These are phyloP conservation scores for Pilophorus perplexus DNA, from an alignment of 2,888 invertebrate genomes.

Conservation along the genomic window DNA sequence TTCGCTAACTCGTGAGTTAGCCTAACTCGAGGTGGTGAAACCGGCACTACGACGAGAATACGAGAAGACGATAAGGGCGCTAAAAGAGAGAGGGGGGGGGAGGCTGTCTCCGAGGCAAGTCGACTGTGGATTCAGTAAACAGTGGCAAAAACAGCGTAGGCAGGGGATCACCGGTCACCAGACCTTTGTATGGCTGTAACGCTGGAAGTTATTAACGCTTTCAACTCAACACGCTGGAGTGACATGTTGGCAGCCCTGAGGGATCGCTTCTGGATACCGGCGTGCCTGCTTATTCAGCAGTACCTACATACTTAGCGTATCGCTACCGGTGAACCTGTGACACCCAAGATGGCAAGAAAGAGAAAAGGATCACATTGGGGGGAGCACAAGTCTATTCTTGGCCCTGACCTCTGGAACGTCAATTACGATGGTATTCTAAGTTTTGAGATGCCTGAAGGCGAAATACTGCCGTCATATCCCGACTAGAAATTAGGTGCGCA, in stretches of 20 bases:
- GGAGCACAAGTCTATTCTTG: not conserved
- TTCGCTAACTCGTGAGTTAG: no score
- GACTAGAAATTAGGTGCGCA: no score
- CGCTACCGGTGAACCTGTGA: no score
- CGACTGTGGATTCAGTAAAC: no score
- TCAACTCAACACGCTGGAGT: not conserved
- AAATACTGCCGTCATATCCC: no score
- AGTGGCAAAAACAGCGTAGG: no score
- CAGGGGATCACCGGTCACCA: no score
- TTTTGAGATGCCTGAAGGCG: not conserved
- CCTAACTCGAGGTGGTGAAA: no score
- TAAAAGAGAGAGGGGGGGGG: no score
- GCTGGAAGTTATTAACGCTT: not conserved
- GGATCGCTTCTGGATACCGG: not conserved
- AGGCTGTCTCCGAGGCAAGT: no score
- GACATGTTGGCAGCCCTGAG: not conserved
- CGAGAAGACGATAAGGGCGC: no score
- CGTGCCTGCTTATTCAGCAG: not conserved
- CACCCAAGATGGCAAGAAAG: not conserved
- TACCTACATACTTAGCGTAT: not conserved
- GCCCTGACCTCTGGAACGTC: not conserved
- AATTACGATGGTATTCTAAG: not conserved
- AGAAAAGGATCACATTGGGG: not conserved
- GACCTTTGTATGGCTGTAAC: not conserved
- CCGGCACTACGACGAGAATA: no score